Conservation (phyloP, 35 echinoderm and acorn worm species). For the Apostichopus californicus region DNA sequence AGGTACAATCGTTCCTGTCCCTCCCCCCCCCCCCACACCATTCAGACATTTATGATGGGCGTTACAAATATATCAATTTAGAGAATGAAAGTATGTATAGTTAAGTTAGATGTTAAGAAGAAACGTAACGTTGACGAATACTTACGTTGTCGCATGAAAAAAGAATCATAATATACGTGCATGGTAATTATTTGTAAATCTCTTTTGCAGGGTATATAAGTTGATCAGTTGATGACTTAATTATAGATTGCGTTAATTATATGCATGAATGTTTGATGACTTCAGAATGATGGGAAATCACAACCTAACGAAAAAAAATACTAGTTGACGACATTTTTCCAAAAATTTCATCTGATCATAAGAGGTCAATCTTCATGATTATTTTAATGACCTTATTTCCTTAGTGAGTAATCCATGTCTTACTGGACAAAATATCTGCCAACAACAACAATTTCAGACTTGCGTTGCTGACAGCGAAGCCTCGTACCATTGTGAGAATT, state of each 20-base stretch:
- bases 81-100: too few relatives aligned
- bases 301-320: background rate
- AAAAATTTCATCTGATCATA: background rate
- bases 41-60: too few relatives aligned
- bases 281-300: background rate
- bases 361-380: background rate
- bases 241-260: background rate
- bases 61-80: too few relatives aligned
- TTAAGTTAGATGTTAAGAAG: too few relatives aligned
- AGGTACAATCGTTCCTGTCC: too few relatives aligned
- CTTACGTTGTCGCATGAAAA: too few relatives aligned
- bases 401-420: background rate
- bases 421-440: slow-evolving; percentile 1
- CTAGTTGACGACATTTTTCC: background rate
- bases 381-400: background rate
- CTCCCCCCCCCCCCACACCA: too few relatives aligned
- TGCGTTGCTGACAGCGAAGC: slow-evolving; percentile 4
- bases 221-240: background rate
- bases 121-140: too few relatives aligned
- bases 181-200: too few relatives aligned
- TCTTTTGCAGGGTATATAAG: background rate
- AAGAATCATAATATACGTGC: too few relatives aligned
- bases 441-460: background rate
- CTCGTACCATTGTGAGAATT: slow-evolving; percentile 32
- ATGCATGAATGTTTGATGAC: background rate